Evolutionary conservation across 2,888 invertebrate species (phyloP), one percentile per base, ranked within the genome.

Genomic region (Melitaea athalia): DNA sequence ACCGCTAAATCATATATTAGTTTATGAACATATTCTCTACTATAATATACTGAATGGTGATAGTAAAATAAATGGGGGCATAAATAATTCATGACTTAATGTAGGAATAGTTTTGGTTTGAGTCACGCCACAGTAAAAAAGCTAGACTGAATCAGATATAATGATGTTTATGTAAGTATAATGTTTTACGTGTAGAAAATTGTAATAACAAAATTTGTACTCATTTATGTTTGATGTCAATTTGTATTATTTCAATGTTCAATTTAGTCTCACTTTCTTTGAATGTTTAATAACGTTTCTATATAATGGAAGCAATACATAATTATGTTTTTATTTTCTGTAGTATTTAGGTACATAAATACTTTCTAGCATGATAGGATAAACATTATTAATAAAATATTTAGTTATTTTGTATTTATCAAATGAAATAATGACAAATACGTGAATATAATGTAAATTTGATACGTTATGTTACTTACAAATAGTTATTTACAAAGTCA

Each of bases 21-120:
- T 31, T 53, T 53, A 55, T 55, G 53, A 55, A 12, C 12, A 31
- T 33, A 33, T 55, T 55, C 12, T 55, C 31, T 55, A 33, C 14
- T 24, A 31, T 14, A 55, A 55, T 31, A 55, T 14, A 55, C n/a
- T 33, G 31, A 55, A 55, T 55, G n/a, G n/a, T 55, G 14, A 55
- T 55, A 55, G 53, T 55, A 55, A 55, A 33, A 55, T 55, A 33
- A 33, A 31, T 55, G 33, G 53, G 14, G 3, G 31, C 14, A 55
- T 55, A 33, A 55, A 55, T 55, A n/a, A 55, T 55, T 55, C 31
- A 55, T 31, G 31, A 12, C 14, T 5, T 31, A 55, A 55, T 55
- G 33, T 7, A 31, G 53, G 33, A 49, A 49, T 49, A 14, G 15
- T 10, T 55, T 33, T 55, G 14, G 33, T 55, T 55, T 3, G n/a